Evolutionary conservation across 2,113 vertebrate species (phyloP).

Genomic region (Edolisoma coerulescens): DNA sequence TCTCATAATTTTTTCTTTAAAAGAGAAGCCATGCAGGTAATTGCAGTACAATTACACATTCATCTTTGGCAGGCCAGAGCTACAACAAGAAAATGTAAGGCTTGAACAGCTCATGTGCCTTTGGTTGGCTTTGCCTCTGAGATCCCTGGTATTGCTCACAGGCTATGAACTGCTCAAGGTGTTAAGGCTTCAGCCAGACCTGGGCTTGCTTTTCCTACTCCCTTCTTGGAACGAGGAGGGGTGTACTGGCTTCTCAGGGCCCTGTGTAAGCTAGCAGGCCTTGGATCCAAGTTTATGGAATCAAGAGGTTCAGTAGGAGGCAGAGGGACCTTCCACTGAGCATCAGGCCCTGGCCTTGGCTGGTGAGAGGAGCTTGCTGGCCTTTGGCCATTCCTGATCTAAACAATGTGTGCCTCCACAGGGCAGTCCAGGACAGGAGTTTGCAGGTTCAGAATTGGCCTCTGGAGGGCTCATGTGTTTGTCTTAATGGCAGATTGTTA

Average conservation of each 20-base stretch:
- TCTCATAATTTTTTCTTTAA: constrained; percentile 38
- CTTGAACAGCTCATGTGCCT: neutral
- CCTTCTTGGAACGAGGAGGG: neutral
- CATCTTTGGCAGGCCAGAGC: constrained; percentile 42
- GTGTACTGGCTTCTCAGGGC: neutral
- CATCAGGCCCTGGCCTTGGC: neutral
- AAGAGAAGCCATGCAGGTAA: constrained; percentile 40
- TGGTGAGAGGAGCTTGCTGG: neutral
- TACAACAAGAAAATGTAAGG: constrained; percentile 32
- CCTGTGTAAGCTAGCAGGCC: neutral
- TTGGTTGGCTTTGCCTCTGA: neutral
- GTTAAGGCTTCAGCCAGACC: neutral
- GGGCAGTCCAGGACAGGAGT: neutral
- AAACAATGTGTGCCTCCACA: neutral
- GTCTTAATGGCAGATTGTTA: neutral
- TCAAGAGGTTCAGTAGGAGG: neutral
- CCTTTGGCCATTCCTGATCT: neutral
- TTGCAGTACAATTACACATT: neutral
- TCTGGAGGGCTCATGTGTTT: constrained; percentile 3
- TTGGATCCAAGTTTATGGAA: neutral
- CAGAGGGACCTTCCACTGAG: neutral
- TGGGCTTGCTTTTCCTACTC: neutral
- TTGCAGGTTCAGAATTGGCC: neutral
- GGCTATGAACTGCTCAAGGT: neutral
- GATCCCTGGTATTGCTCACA: neutral